Evolutionary conservation across 2,797 vertebrate genomes (phyloP), one percentile per base, ranked within the genome.

Genomic region (Acipenser oxyrinchus): DNA sequence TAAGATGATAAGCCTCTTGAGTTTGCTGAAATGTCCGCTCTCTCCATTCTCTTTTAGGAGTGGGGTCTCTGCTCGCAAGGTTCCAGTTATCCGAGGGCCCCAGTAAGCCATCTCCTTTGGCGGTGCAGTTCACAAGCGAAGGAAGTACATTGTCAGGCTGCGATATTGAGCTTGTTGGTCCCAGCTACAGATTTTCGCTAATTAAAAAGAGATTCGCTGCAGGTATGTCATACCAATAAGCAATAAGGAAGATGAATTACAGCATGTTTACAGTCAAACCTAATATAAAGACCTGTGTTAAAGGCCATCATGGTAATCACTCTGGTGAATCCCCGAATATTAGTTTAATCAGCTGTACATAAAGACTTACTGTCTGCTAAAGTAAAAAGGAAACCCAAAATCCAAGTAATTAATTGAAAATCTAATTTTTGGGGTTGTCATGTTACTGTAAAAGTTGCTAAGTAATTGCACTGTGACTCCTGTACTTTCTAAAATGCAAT

Each of bases 151-250:
- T 99, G 63, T 99, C 96, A 6, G 90, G 96, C 65, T 96, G 95
- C 1, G 94, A 98, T 83, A 97, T 99, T 67, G 94, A 98, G 80
- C 91, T 99, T 49, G 86, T 96, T 0, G 96, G 96, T 9, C 88
- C 91, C 0, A 95, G 96, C 1, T 99, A 98, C 77, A 89, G 96
- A 74, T 94, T 99, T 71, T 99, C 96, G 13, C 86, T 99, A 77
- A 88, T 99, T 81, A 99, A 99, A 82, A 98, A 97, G 84, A 94
- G 96, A 77, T 98, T 98, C 72, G 93, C 95, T 9, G 93, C 96
- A 92, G 96, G 96, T 98, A 71, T 70, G 87, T 85, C 51, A 49
- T 8, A 49, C 37, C 9, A 12, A 53, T 52, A 18, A 15, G 8
- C 48, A 60, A 63, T 12, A 50, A 60, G 8, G 64, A 37, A 7